These are phyloP conservation scores for Motacilla tschutschensis DNA, from an alignment of 2,113 vertebrate genomes.

Conservation along the genomic window DNA sequence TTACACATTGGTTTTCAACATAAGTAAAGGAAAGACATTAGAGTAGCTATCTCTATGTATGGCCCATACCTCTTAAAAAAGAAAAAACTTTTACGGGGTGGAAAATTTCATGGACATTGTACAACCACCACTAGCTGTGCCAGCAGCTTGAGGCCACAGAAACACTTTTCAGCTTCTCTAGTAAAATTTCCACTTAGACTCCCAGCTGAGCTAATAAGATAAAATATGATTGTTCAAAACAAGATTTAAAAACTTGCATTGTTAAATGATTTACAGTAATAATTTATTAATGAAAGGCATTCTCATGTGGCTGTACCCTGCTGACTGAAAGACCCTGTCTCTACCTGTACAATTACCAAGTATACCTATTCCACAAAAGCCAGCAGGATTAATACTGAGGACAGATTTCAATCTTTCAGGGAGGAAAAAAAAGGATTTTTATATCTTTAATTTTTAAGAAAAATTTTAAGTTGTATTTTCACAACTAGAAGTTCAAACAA, in stretches of 20 bases:
- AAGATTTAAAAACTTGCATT: background rate
- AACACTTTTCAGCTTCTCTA: background rate
- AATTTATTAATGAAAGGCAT: background rate
- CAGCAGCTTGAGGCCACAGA: background rate
- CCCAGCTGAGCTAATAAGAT: background rate
- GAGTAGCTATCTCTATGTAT: too few relatives aligned
- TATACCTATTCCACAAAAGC: background rate
- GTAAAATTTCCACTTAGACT: background rate
- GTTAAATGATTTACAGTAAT: background rate
- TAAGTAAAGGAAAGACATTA: background rate
- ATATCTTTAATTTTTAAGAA: background rate
- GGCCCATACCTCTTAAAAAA: background rate
- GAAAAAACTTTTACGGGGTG: background rate
- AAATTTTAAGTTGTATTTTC: background rate
- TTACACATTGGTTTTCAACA: rapidly evolving
- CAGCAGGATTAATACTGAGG: background rate
- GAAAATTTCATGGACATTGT: background rate
- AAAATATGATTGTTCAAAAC: background rate
- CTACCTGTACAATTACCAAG: background rate
- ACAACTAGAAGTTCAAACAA: background rate
- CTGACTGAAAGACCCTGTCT: background rate
- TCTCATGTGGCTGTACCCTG: background rate
- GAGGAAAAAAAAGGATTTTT: rapidly evolving
- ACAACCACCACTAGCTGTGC: rapidly evolving
- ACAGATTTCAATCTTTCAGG: background rate